Percentiles rank a stretch among this genome's conserved stretches.
Evolutionary conservation across 2,888 invertebrate species (phyloP).

Genomic region (Julus scanicus): DNA sequence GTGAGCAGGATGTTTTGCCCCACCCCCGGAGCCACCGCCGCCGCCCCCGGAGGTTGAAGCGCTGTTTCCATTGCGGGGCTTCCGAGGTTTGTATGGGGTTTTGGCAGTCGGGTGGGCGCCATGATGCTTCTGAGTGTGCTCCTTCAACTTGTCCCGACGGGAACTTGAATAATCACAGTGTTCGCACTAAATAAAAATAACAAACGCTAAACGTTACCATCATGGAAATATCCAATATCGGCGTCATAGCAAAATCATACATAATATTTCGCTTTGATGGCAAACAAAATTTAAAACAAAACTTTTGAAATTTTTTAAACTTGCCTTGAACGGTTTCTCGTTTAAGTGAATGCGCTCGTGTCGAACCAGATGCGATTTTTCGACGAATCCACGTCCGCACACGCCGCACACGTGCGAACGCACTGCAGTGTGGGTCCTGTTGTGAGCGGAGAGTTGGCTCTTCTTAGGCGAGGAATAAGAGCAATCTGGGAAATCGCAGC

Average conservation of each 20-base stretch:
- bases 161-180: constrained; percentile 76
- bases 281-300: too few relatives aligned
- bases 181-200: constrained; percentile 66
- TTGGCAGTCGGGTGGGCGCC: constrained; percentile 62
- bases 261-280: too few relatives aligned
- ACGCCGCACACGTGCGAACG: constrained; percentile 71
- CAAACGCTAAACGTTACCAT: not conserved
- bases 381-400: constrained; percentile 75
- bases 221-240: not conserved
- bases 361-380: constrained; percentile 75
- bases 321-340: constrained; percentile 72
- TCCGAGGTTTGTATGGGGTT: constrained; percentile 61
- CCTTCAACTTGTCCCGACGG: constrained; percentile 75
- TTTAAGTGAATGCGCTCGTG: constrained; percentile 75
- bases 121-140: constrained; percentile 69
- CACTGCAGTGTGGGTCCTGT: constrained; percentile 73
- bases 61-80: constrained; percentile 58
- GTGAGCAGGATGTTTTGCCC: constrained; percentile 34
- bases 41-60: constrained; percentile 52
- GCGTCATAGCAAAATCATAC: not conserved
- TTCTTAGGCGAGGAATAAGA: constrained; percentile 75
- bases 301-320: not conserved
- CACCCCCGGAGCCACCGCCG: constrained; percentile 51
- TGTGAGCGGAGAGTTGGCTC: constrained; percentile 74
- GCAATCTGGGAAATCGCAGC: constrained; percentile 74